Base-by-base conservation (phyloP, 2,888 invertebrate genomes). In the Tachystola acroxantha region DNA sequence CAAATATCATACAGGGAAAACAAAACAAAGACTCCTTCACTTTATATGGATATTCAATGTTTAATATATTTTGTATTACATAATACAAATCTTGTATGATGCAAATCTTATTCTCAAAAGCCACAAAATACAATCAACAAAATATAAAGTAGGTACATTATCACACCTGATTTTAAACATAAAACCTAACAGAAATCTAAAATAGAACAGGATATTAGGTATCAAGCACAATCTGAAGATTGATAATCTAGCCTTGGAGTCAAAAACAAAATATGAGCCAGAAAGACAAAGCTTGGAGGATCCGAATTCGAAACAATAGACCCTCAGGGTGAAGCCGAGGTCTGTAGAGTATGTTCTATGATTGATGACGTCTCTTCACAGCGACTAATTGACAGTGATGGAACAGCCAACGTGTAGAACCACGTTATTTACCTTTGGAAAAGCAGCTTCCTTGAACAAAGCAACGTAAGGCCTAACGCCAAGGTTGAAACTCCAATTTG, bases 301-400 rank as follows among this genome's bases (percentile, higher is more conserved):
- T 65, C 56, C 46, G 56, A 66, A 64, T 62, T 64, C 64, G 67
- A 70, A 70, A 72, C 72, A 73, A 71, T 79, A 64, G 72, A 68
- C 66, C 69, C 70, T 64, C 64, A 72, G 70, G 67, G 71, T 65
- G 53, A 50, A 57, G 54, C 48, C 48, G 49, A 48, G 57, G 51
- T 53, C 53, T 48, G 47, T 42, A 46, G 58, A 63, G 67, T 61
- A 64, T 63, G 60, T 61, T 62, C 40, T 73, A 81, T 81, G 85
- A 85, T 85, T 75, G 85, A 86, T 86, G 72, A 68, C 64, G 64
- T 68, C 72, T 78, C 80, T 64, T 78, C 76, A 76, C 66, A 72
- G 73, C 75, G 74, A 45, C 75, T 86, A 86, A 86, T 86, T 85
- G 86, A 86, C 86, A 84, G 70, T 86, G 86, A 86, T 85, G 78